Evolutionary conservation across 2,797 vertebrate genomes (phyloP).

Genomic region (Mus caroli): DNA sequence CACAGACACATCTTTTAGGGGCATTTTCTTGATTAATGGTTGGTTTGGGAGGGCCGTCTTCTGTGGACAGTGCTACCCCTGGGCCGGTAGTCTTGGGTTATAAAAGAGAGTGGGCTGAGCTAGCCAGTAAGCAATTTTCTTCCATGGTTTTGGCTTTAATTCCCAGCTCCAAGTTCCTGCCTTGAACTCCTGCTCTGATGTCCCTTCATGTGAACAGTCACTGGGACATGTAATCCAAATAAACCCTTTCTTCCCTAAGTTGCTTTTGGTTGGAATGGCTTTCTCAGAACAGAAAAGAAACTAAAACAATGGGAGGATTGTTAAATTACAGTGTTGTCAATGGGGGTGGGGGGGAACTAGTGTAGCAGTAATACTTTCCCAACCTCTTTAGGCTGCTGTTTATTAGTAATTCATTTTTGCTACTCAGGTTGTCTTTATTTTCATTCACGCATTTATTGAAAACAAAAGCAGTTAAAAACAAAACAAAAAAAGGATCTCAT

Average conservation of each 20-base stretch:
- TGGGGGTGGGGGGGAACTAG: neutral
- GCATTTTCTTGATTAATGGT: neutral
- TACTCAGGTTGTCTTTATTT: constrained; percentile 18
- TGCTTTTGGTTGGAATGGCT: neutral
- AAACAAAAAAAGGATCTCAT: neutral
- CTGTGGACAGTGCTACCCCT: neutral
- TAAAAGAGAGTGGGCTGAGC: neutral
- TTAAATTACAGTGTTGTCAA: constrained; percentile 44
- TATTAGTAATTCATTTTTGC: constrained; percentile 36
- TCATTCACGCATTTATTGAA: constrained; percentile 42
- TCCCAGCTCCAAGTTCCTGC: neutral
- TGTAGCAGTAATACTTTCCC: neutral
- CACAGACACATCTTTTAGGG: neutral
- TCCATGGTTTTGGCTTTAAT: neutral
- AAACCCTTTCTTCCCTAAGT: neutral
- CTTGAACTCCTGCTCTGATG: neutral
- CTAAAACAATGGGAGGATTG: constrained; percentile 13
- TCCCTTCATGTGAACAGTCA: neutral
- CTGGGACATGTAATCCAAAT: neutral
- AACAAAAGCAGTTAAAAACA: neutral
- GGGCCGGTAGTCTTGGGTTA: neutral
- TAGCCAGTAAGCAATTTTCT: neutral
- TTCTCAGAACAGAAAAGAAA: neutral
- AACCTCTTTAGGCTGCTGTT: neutral
- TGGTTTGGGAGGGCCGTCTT: neutral